A percentile compares a stretch with the other conserved stretches of the same genome.
Evolutionary conservation across 92 coral and sea anemone genomes (phyloP).

Genomic region (Siderastrea radians): DNA sequence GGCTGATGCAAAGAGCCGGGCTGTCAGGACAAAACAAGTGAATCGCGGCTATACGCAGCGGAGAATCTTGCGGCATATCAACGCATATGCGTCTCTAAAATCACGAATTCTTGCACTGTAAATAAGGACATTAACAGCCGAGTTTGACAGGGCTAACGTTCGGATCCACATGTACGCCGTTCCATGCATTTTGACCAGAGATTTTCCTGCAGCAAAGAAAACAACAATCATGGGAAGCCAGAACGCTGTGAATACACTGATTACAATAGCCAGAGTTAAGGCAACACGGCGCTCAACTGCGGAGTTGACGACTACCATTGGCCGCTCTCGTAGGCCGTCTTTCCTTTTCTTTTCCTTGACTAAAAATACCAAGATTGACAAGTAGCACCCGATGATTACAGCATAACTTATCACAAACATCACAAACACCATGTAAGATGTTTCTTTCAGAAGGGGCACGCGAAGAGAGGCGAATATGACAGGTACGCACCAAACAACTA

Average conservation of each 20-base stretch:
- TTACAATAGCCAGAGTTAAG: constrained; percentile 52
- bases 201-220: constrained; percentile 43
- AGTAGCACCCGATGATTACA: constrained; percentile 34
- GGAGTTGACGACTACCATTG: constrained; percentile 8
- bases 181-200: constrained; percentile 54
- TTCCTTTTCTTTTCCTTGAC: constrained; percentile 17
- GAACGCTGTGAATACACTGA: constrained; percentile 38
- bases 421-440: constrained; percentile 1
- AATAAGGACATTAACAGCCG: constrained; percentile 67
- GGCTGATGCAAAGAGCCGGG: too few species aligned
- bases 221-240: constrained; percentile 57
- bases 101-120: constrained; percentile 59
- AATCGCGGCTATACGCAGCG: background rate
- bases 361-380: constrained; percentile 26
- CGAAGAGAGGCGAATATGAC: constrained; percentile 33
- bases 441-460: constrained; percentile 5
- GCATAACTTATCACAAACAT: constrained; percentile 12
- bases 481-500: constrained; percentile 28
- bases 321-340: background rate
- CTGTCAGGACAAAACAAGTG: background rate
- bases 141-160: constrained; percentile 57
- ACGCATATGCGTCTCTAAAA: constrained; percentile 40
- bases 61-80: constrained; percentile 38
- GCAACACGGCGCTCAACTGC: constrained; percentile 60
- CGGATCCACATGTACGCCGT: constrained; percentile 74